Base-by-base conservation (phyloP, 2,888 invertebrate species). In the Beris chalybata region DNA sequence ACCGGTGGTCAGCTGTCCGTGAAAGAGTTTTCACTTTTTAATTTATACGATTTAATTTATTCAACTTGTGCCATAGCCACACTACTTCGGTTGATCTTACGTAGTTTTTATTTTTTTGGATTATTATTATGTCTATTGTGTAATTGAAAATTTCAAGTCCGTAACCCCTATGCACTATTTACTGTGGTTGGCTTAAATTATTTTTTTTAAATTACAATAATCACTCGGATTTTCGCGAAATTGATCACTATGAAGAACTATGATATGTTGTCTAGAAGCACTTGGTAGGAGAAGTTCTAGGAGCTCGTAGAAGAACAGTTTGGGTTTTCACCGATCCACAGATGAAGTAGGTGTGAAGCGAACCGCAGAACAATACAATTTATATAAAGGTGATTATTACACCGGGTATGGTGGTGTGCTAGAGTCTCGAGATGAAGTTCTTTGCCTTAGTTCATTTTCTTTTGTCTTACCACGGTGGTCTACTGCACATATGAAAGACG, bases 361-460 rank as follows among this genome's bases (percentile, higher is more conserved):
- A 67, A 70, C 66, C 70, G 70, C 67, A 70, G 70, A 70, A 65
- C 70, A 70, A 67, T 65, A 56, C 70, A 57, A 68, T 68, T 70
- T 70, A 70, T 70, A 70, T 70, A 70, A 70, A 70, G 68, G 56
- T 66, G 54, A 22, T 12, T 31, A 59, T 59, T 59, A 31, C 59
- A 15, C 47, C 47, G 30, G 29, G 38, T 38, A 5, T 38, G 5
- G 9, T 38, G 9, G 9, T 38, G 3, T 9, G 43, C 59, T 59
- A 12, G 47, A 47, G 32, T 44, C n/a, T 48, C n/a, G 15, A 48
- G 31, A 32, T 30, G n/a, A 50, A 48, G 32, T 59, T 30, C 47
- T 31, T 48, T 48, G 48, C 15, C 13, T 47, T n/a, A 30, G 50
- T 59, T 59, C 44, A 57, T 57, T 22, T 57, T 57, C 57, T 57